A percentile compares a stretch with the other conserved stretches of the same genome.
Evolutionary conservation across 1,140 invertebrate genomes (phyloP).

Genomic region (Littorina saxatilis): DNA sequence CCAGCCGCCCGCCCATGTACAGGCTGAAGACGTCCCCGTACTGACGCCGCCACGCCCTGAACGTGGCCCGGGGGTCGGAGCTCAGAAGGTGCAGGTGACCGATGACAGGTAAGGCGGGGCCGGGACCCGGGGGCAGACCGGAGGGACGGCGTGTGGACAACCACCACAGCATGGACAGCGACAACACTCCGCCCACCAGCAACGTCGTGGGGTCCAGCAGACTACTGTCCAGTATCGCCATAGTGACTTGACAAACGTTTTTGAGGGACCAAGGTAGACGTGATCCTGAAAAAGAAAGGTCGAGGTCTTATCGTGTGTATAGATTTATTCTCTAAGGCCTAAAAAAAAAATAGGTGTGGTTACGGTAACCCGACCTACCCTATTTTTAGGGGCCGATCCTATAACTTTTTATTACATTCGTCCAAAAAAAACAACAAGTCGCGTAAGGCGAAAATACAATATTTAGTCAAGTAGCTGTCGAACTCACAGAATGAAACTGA

Average conservation of each 20-base stretch:
- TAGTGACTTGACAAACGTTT: not conserved
- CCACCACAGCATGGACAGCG: slow-evolving; percentile 15
- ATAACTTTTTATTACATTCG: no score
- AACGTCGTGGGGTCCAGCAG: not conserved
- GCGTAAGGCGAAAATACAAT: no score
- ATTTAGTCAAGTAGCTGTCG: no score
- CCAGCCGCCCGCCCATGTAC: slow-evolving; percentile 31
- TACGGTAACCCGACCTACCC: no score
- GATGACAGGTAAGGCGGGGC: slow-evolving; percentile 41
- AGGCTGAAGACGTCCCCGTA: slow-evolving; percentile 56
- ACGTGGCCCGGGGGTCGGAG: slow-evolving; percentile 33
- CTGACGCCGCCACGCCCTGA: slow-evolving; percentile 32
- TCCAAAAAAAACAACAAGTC: no score
- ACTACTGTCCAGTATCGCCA: not conserved
- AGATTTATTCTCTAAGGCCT: not conserved
- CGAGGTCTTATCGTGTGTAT: not conserved
- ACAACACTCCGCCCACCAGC: slow-evolving; percentile 3
- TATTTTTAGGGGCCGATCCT: no score
- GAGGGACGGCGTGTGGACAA: slow-evolving; percentile 19
- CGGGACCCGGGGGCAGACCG: slow-evolving; percentile 33
- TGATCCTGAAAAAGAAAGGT: not conserved
- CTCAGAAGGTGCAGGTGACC: slow-evolving; percentile 45
- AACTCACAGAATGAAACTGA: no score
- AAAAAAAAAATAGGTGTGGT: not conserved
- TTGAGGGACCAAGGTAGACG: not conserved